A percentile compares a stretch with the other conserved stretches of the same genome.
Conservation (phyloP, 2,113 vertebrate genomes). For the Lepidothrix coronata region DNA sequence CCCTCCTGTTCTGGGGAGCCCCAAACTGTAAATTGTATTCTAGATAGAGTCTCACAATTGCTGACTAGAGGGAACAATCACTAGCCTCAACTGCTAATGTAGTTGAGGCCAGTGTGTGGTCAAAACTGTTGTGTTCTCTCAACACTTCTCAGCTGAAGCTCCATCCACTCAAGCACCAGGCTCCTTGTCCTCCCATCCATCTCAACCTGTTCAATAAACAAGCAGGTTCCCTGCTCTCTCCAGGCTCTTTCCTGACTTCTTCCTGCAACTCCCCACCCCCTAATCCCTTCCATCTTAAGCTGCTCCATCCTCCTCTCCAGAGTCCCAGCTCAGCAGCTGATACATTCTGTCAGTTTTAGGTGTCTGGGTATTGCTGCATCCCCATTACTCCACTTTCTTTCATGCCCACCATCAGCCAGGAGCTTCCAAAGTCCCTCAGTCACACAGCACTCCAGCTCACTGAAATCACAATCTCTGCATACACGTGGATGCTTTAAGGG, state of each 20-base stretch:
- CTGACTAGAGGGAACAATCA: background rate
- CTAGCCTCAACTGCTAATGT: background rate
- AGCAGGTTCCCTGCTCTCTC: background rate
- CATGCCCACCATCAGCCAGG: background rate
- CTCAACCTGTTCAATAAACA: background rate
- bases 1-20: background rate
- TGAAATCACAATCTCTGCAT: background rate
- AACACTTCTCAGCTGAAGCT: background rate
- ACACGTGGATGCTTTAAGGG: accelerated
- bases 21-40: background rate
- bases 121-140: background rate
- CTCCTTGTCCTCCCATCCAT: background rate
- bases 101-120: background rate
- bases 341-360: background rate
- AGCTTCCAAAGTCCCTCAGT: background rate
- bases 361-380: background rate
- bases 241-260: background rate
- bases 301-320: background rate
- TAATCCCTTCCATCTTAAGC: background rate
- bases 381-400: background rate
- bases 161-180: background rate
- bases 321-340: background rate
- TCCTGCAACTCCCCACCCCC: background rate
- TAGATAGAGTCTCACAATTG: background rate
- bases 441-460: background rate